phyloP scores from a whole-genome alignment of 2,888 invertebrate species.

The Mythimna loreyi region DNA sequence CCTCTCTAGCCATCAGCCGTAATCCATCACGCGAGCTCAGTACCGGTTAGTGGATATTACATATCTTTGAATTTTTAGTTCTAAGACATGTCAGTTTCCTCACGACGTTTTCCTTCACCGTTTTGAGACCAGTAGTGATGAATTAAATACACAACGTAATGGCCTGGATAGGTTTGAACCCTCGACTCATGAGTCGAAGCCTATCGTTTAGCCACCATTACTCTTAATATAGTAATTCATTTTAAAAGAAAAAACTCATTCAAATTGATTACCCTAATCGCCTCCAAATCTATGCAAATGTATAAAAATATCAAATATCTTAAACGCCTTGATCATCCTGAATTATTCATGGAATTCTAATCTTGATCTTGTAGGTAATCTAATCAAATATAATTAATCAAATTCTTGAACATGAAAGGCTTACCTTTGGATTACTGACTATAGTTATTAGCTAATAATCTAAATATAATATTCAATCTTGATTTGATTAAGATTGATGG shows the following conservation, averaged over 20 bases:
- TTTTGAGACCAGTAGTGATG: too few relatives aligned
- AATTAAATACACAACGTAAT: too few relatives aligned
- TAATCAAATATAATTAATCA: conserved; percentile 61
- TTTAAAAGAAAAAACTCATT: conserved; percentile 2
- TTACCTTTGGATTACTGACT: conserved; percentile 41
- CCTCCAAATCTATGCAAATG: conserved; percentile 6
- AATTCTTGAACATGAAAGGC: conserved; percentile 55
- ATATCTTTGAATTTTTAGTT: too few relatives aligned
- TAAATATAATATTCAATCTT: conserved; percentile 23
- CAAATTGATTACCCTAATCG: not conserved
- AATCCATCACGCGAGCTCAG: too few relatives aligned
- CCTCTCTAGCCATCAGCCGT: too few relatives aligned
- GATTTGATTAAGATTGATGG: conserved; percentile 41
- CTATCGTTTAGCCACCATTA: too few relatives aligned
- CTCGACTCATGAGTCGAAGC: too few relatives aligned
- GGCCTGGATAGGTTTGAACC: too few relatives aligned
- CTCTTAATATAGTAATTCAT: not conserved
- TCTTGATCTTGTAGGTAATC: conserved; percentile 43
- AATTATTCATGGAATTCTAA: conserved; percentile 57
- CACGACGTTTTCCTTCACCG: too few relatives aligned
- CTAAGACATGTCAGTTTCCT: too few relatives aligned
- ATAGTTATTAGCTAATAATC: conserved; percentile 34
- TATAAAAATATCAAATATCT: conserved; percentile 27
- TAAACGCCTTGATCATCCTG: conserved; percentile 23
- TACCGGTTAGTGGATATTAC: too few relatives aligned